Conservation (phyloP, 2,113 vertebrate genomes). For the Morone chrysops region DNA sequence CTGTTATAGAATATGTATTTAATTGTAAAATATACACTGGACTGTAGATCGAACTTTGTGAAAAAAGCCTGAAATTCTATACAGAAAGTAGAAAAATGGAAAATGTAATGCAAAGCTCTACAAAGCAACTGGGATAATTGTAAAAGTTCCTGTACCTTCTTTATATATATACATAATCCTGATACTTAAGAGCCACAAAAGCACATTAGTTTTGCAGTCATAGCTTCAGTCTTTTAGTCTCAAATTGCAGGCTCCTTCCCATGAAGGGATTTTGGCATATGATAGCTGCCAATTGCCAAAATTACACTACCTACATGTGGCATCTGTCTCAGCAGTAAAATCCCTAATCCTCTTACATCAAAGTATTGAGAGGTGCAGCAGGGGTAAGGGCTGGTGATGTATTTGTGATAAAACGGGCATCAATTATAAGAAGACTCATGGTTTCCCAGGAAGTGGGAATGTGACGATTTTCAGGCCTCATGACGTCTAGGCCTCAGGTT, state of each 20-base stretch:
- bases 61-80: not conserved
- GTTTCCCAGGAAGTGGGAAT: slow-evolving; percentile 6
- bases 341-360: slow-evolving; percentile 59
- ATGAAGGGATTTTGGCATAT: slow-evolving; percentile 24
- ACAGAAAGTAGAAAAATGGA: not conserved
- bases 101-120: not conserved
- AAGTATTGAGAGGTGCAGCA: slow-evolving; percentile 40
- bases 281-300: slow-evolving; percentile 53
- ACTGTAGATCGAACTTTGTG: not conserved
- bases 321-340: slow-evolving; percentile 42
- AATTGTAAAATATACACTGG: not conserved
- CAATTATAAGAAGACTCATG: slow-evolving; percentile 11
- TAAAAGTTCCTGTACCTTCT: not conserved
- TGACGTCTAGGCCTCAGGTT: not conserved
- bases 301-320: slow-evolving; percentile 56
- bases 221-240: slow-evolving; percentile 20
- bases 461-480: not conserved
- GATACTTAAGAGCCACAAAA: not conserved
- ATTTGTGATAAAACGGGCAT: slow-evolving; percentile 17
- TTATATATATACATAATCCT: not conserved
- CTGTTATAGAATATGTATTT: not conserved
- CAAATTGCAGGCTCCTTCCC: slow-evolving; percentile 21
- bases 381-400: slow-evolving; percentile 25
- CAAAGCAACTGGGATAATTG: not conserved
- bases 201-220: not conserved